Evolutionary conservation across 2,797 vertebrate species (phyloP), one percentile per base, ranked within the genome.

Genomic region (Nyctibius grandis): DNA sequence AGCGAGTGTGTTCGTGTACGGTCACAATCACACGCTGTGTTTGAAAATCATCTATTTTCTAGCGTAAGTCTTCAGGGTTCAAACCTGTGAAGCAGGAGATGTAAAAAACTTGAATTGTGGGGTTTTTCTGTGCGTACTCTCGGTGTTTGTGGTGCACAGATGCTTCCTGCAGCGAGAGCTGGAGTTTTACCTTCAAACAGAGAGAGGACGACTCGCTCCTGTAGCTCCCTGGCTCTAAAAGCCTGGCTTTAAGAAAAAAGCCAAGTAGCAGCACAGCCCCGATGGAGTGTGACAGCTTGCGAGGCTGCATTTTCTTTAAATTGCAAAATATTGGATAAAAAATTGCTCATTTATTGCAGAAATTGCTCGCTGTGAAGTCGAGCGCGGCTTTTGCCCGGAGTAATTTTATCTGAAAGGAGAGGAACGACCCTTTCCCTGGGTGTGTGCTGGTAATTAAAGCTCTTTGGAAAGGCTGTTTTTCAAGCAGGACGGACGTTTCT

Each of bases 11-110:
- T 16, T 42, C 40, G 40, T 42, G 15, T 42, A 15, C 40, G 45
- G 45, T 47, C 19, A 47, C 45, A 20, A 2, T 26, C 28, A 5
- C 29, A 0, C 26, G 25, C 29, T 14, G 26, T 25, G 40, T 42
- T n/a, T 18, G 54, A 11, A 60, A 53, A 54, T 31, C 1, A 0
- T 2, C 1, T 25, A 0, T 34, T 61, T 53, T n/a, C 11, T 22
- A 14, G 12, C 22, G 1, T 5, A 10, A 36, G 22, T 21, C 40
- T n/a, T 54, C 14, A 3, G 15, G 22, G 40, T 15, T 84, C 50
- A 25, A 19, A n/a, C 29, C 74, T 14, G 59, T 26, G 2, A 18
- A 56, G 23, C 45, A 56, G 61, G 47, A 45, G 36, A 12, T 18
- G 17, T 28, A 9, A 34, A 31, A 15, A 34, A 6, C 34, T 15